Conservation (phyloP, 2,888 invertebrate species). For the Girardia tigrina region DNA sequence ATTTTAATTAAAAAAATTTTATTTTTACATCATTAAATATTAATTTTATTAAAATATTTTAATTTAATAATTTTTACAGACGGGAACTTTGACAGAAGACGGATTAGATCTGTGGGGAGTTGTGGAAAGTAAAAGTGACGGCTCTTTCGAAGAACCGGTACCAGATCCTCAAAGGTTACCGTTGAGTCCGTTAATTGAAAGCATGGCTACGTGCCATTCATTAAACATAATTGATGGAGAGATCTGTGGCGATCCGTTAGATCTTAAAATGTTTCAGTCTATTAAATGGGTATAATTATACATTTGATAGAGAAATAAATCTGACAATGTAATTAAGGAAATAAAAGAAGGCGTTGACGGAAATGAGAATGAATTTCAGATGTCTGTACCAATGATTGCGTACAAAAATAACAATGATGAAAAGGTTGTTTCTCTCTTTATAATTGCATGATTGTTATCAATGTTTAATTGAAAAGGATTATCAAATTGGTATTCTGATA, state of each 20-base stretch:
- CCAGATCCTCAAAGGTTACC: background rate
- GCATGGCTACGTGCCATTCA: slow-evolving; percentile 53
- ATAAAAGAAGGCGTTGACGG: slow-evolving; percentile 14
- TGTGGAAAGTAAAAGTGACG: slow-evolving; percentile 40
- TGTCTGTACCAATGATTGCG: slow-evolving; percentile 8
- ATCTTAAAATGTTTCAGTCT: slow-evolving; percentile 52
- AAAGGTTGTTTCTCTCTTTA: background rate
- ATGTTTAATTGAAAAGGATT: background rate
- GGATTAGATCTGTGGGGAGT: slow-evolving; percentile 49
- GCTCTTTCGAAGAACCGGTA: slow-evolving; percentile 38
- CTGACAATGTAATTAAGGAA: slow-evolving; percentile 24
- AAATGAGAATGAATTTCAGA: background rate
- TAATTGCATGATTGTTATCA: no score
- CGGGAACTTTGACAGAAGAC: slow-evolving; percentile 51
- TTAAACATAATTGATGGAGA: slow-evolving; percentile 50
- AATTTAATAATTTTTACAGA: no score
- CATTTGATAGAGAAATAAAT: background rate
- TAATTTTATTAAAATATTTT: no score
- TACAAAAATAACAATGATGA: background rate
- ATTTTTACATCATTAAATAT: no score
- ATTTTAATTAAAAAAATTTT: no score
- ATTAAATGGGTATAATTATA: slow-evolving; percentile 48
- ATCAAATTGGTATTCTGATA: slow-evolving; percentile 60
- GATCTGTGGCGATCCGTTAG: slow-evolving; percentile 52
- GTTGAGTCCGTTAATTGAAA: slow-evolving; percentile 40